Evolutionary conservation across 1,140 invertebrate species (phyloP), one percentile per base, ranked within the genome.

Genomic region (Marisa cornuarietis): DNA sequence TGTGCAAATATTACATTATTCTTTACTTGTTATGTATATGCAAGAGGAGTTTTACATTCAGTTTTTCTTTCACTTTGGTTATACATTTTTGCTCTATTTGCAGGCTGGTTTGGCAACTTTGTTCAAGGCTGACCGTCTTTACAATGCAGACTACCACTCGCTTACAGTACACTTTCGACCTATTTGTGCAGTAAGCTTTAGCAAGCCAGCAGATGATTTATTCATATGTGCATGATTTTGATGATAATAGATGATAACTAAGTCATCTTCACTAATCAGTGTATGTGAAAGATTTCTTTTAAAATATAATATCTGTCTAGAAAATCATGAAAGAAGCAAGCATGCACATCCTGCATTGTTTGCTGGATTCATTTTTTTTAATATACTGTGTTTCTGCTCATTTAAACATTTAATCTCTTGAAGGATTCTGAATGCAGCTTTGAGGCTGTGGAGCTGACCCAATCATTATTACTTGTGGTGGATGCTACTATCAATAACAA

Each of bases 81-180:
- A 13, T 54, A 10, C 20, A n/a, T 26, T 76, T 10, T 16, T 76
- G n/a, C 42, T 49, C 20, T 65, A 16, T 89, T 92, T 87, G 11
- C 86, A 94, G 93, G 93, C 91, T 90, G 97, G 98, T 42, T 92
- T 99, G 80, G 94, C 96, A 42, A 94, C 95, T 3, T 91, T 99
- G 49, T 92, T 99, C n/a, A 97, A 97, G 90, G 96, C 97, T 20
- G 95, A 95, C 73, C 94, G 95, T 86, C 94, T 99, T 75, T 96
- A 98, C 88, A 97, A 97, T 88, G 96, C 96, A 24, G 95, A 96
- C 88, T 99, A 98, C 91, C 96, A 98, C 92, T 98, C 97, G 0
- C 91, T 98, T 69, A 95, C 95, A 69, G 91, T 99, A 72, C 95
- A 97, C 92, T 93, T 98, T 71, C 93, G 96, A 80, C 94, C 94